Percentiles rank a stretch among this genome's conserved stretches.
These are phyloP conservation scores for Ictalurus furcatus DNA, from an alignment of 2,113 vertebrate genomes.

Conservation along the genomic window DNA sequence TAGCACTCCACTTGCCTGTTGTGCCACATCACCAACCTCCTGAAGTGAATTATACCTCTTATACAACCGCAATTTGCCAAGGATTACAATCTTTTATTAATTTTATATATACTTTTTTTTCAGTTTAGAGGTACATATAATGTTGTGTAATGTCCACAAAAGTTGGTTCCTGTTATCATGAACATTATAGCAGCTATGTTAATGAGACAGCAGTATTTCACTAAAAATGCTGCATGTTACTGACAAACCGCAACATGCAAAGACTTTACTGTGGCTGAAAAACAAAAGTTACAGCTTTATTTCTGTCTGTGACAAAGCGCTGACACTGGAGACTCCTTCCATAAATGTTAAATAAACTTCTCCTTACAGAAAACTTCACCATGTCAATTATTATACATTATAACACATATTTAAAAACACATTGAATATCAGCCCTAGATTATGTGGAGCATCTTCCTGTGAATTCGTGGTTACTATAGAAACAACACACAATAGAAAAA, in stretches of 20 bases:
- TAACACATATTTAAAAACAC: neutral
- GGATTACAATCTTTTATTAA: neutral
- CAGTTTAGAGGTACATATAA: too few relatives aligned
- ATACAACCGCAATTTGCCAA: neutral
- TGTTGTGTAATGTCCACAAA: neutral
- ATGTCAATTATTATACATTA: neutral
- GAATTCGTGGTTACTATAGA: neutral
- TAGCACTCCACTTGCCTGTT: too few relatives aligned
- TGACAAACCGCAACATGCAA: too few relatives aligned
- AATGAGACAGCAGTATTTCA: too few relatives aligned
- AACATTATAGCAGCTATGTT: neutral
- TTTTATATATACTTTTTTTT: neutral
- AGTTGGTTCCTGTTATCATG: neutral
- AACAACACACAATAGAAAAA: neutral
- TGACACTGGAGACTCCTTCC: neutral
- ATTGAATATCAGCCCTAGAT: neutral
- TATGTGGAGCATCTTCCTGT: neutral
- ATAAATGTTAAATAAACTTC: neutral
- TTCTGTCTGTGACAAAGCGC: too few relatives aligned
- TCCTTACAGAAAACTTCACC: neutral
- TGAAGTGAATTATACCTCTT: neutral
- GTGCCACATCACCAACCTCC: too few relatives aligned
- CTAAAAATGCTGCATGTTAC: too few relatives aligned
- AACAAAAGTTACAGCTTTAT: too few relatives aligned
- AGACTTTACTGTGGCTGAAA: too few relatives aligned